These are phyloP conservation scores for Melanotaenia pygmaea DNA, from an alignment of 2,797 vertebrate genomes.

Conservation along the genomic window DNA sequence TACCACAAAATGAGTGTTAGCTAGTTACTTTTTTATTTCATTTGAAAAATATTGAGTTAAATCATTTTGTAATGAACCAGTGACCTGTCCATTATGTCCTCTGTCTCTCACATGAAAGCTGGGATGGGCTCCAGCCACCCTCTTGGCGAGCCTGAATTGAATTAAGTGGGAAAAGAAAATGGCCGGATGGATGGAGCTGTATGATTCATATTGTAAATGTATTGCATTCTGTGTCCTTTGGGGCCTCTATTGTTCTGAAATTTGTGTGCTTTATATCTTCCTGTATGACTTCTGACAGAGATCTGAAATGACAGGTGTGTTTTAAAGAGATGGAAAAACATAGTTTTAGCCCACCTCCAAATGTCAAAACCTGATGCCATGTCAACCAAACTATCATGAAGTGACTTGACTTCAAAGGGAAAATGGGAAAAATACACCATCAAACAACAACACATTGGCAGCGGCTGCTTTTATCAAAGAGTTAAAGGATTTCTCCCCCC, in stretches of 20 bases:
- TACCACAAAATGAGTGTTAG: background rate
- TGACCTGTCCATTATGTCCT: background rate
- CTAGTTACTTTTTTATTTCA: background rate
- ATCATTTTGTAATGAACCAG: background rate
- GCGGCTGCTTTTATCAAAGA: slow-evolving; percentile 17
- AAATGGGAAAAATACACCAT: slow-evolving; percentile 18
- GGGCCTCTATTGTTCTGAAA: background rate
- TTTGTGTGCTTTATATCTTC: background rate
- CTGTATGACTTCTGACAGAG: background rate
- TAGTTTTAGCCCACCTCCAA: slow-evolving; percentile 16
- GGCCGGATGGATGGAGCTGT: background rate
- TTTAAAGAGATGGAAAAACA: slow-evolving; percentile 27
- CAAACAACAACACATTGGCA: slow-evolving; percentile 14
- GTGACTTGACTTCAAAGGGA: slow-evolving; percentile 1
- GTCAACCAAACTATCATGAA: slow-evolving; percentile 13
- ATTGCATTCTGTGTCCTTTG: slow-evolving; percentile 3
- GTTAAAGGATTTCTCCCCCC: background rate
- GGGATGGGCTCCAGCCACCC: background rate
- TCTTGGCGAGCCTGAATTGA: too few relatives aligned
- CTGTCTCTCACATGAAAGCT: too few relatives aligned
- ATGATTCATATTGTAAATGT: background rate
- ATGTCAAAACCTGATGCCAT: slow-evolving; percentile 26
- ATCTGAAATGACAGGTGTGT: slow-evolving; percentile 19
- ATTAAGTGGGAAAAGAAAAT: background rate
- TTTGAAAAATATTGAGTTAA: background rate